Evolutionary conservation across 64 coral and sea anemone genomes (phyloP).

Genomic region (Hydrozoanthus tunicans): DNA sequence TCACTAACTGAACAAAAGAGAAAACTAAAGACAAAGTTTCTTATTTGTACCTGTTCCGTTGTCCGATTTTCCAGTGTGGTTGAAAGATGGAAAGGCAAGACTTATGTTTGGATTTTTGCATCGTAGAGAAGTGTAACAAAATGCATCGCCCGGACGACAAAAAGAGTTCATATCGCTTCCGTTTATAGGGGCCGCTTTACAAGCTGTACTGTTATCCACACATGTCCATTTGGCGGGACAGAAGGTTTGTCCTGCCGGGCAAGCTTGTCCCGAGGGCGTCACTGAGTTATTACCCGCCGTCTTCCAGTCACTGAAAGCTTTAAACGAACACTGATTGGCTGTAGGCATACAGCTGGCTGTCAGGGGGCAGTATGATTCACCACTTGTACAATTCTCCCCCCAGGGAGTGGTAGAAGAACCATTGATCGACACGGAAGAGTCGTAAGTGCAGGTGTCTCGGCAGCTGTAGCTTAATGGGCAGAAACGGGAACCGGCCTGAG

Average conservation of each 20-base stretch:
- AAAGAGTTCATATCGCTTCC: not conserved
- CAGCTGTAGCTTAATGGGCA: constrained; percentile 1
- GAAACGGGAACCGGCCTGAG: not conserved
- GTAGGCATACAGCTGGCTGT: constrained; percentile 43
- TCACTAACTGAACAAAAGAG: no score
- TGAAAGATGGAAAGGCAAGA: not conserved
- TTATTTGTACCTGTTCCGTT: constrained; percentile 39
- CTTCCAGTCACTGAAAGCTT: constrained; percentile 34
- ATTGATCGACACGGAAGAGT: constrained; percentile 7
- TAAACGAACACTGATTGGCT: constrained; percentile 16
- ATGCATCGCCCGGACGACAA: constrained; percentile 13
- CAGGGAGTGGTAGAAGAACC: not conserved
- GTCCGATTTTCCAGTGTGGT: constrained; percentile 30
- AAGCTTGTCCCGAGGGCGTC: not conserved
- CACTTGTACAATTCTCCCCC: constrained; percentile 38
- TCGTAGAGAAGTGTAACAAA: not conserved
- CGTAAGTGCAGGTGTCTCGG: not conserved
- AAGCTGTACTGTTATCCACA: not conserved
- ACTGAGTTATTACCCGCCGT: constrained; percentile 11
- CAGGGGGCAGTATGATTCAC: constrained; percentile 17
- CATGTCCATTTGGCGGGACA: constrained; percentile 27
- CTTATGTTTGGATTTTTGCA: not conserved
- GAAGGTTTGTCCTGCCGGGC: constrained; percentile 10
- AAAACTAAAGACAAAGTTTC: no score
- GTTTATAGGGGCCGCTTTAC: not conserved